Percentiles rank a stretch among this genome's conserved stretches.
Conservation (phyloP, 2,888 invertebrate species). For the Suillia variegata region DNA sequence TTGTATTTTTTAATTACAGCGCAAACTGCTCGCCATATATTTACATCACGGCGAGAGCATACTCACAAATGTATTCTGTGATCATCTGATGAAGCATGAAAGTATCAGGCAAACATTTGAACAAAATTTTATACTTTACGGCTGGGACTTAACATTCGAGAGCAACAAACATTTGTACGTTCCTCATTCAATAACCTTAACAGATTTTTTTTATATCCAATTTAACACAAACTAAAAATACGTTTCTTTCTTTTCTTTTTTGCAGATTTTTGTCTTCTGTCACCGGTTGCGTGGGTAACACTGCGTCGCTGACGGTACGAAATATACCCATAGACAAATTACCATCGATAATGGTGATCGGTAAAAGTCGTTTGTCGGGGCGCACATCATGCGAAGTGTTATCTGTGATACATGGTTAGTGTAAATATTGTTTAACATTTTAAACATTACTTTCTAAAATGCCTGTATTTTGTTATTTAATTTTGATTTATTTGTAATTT, state of each 20-base stretch:
- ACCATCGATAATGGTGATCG: slow-evolving; percentile 88
- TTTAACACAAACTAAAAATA: not conserved
- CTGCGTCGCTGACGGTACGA: slow-evolving; percentile 83
- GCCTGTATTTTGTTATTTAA: not conserved
- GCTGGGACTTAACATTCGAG: slow-evolving; percentile 94
- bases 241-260: slow-evolving; percentile 23
- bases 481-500: not conserved
- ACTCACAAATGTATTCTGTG: slow-evolving; percentile 95
- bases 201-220: slow-evolving; percentile 31
- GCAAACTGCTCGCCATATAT: slow-evolving; percentile 92
- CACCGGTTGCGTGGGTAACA: slow-evolving; percentile 76
- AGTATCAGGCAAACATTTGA: slow-evolving; percentile 87
- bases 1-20: slow-evolving; percentile 64
- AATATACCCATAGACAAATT: slow-evolving; percentile 85
- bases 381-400: slow-evolving; percentile 89
- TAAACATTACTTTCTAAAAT: not conserved
- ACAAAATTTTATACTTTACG: slow-evolving; percentile 91
- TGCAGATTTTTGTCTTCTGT: slow-evolving; percentile 77
- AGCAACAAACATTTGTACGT: slow-evolving; percentile 80
- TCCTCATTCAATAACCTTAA: not conserved
- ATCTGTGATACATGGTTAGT: slow-evolving; percentile 83
- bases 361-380: slow-evolving; percentile 68
- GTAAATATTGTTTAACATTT: not conserved
- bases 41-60: slow-evolving; percentile 96
- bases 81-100: slow-evolving; percentile 89